Evolutionary conservation across 2,797 vertebrate genomes (phyloP).

Genomic region (Alosa sapidissima): DNA sequence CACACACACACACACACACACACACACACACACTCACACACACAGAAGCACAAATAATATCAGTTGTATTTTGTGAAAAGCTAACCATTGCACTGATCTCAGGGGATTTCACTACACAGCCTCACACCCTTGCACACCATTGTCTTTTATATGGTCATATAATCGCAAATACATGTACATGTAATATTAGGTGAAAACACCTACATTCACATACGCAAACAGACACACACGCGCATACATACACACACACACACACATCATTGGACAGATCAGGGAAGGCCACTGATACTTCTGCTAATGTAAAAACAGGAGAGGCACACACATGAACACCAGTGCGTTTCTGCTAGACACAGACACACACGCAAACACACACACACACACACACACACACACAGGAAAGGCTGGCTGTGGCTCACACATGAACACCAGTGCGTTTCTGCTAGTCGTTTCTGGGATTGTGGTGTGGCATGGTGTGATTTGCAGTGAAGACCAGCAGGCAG

Average conservation of each 20-base stretch:
- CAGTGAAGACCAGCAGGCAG: background rate
- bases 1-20: slow-evolving; percentile 36
- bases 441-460: background rate
- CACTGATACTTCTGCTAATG: background rate
- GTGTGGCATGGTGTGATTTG: slow-evolving; percentile 5
- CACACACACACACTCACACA: slow-evolving; percentile 6
- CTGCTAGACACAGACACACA: no score
- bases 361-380: background rate
- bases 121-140: background rate
- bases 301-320: background rate
- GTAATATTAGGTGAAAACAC: background rate
- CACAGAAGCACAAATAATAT: slow-evolving; percentile 21
- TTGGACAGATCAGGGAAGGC: background rate
- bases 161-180: background rate
- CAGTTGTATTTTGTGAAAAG: background rate
- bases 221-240: background rate
- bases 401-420: background rate
- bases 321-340: no score
- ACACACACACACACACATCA: background rate
- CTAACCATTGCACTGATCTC: background rate
- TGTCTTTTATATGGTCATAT: background rate
- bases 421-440: background rate
- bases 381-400: background rate
- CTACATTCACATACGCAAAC: background rate
- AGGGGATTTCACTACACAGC: background rate